phyloP scores from a whole-genome alignment of 2,113 vertebrate genomes.

The Leucoraja erinaceus region DNA sequence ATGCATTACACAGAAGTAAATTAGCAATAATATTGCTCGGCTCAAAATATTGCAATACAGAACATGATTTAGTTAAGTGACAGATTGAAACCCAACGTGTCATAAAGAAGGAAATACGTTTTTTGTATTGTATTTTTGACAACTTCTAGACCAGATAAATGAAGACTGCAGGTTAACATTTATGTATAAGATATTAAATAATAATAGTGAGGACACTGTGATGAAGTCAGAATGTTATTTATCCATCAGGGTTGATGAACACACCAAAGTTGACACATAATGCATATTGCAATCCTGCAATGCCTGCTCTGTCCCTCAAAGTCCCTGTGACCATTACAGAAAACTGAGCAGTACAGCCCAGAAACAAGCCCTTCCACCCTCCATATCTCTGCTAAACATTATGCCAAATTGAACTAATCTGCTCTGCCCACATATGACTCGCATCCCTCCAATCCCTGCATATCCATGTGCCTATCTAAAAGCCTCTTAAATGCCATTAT shows the following conservation, averaged over 20 bases:
- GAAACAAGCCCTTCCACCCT: no score
- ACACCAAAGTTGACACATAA: neutral
- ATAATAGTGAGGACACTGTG: neutral
- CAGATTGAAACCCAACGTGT: no score
- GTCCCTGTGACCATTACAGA: neutral
- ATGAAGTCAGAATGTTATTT: neutral
- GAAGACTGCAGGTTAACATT: neutral
- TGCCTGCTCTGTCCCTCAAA: neutral
- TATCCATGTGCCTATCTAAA: no score
- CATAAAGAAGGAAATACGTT: neutral
- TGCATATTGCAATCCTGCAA: no score
- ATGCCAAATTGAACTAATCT: no score
- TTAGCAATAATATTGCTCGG: neutral
- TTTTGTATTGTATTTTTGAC: neutral
- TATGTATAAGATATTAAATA: neutral
- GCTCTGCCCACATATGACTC: no score
- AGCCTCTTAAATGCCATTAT: no score
- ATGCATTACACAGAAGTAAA: neutral
- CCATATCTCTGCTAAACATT: no score
- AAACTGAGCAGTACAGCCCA: no score
- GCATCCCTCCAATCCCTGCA: no score
- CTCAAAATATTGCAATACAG: neutral
- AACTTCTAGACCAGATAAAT: neutral
- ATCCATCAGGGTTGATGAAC: no score
- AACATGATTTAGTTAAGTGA: neutral